phyloP scores from a whole-genome alignment of 2,113 vertebrate genomes.

The Callorhinus ursinus region DNA sequence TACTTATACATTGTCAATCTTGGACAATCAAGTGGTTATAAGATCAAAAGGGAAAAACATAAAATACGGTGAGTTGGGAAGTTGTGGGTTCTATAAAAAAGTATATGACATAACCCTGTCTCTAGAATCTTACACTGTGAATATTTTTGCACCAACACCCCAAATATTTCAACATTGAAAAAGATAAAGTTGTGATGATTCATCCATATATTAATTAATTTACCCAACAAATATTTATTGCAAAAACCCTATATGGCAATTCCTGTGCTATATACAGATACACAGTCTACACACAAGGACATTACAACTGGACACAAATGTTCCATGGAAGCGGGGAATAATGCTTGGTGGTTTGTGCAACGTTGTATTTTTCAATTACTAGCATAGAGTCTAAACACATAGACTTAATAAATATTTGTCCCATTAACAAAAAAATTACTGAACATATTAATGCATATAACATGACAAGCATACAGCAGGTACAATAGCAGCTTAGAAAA shows the following conservation, averaged over 20 bases:
- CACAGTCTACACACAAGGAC: not conserved
- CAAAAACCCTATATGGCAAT: not conserved
- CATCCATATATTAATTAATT: not conserved
- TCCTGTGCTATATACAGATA: not conserved
- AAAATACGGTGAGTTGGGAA: not conserved
- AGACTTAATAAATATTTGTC: not conserved
- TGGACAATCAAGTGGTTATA: not conserved
- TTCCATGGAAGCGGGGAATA: not conserved
- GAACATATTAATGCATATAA: not conserved
- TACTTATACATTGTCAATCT: not conserved
- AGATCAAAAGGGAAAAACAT: not conserved
- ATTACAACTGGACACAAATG: not conserved
- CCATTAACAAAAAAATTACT: not conserved
- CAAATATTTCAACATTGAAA: not conserved
- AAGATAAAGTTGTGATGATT: not conserved
- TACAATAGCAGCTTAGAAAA: not conserved
- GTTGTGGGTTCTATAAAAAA: not conserved
- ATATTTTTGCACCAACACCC: not conserved
- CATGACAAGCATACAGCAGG: not conserved
- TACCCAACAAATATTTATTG: not conserved
- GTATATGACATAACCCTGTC: not conserved
- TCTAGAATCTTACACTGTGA: not conserved
- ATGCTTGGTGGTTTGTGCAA: not conserved
- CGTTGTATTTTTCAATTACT: not conserved
- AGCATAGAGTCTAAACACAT: not conserved